Percentiles rank a stretch among this genome's conserved stretches.
Evolutionary conservation across 2,888 invertebrate genomes (phyloP).

Genomic region (Aplocera efformata): DNA sequence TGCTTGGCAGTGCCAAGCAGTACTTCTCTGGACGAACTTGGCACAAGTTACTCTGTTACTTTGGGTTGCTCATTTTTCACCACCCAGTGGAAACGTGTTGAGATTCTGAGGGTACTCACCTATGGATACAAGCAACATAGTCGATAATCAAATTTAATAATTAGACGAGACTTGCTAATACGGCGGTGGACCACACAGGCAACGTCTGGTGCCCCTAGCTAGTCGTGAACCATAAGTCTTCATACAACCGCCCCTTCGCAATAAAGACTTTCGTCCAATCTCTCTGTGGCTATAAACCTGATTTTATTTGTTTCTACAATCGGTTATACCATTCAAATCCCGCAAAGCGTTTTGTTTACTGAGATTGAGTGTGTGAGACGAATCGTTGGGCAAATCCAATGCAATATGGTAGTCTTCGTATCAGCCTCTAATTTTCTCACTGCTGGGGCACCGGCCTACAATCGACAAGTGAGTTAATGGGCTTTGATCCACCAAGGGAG

Average conservation of each 20-base stretch:
- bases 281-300: conserved; percentile 56
- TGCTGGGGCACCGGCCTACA: too few relatives aligned
- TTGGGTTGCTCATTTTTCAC: too few relatives aligned
- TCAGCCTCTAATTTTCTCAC: too few relatives aligned
- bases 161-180: conserved; percentile 45
- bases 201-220: conserved; percentile 55
- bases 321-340: conserved; percentile 34
- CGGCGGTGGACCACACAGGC: conserved; percentile 62
- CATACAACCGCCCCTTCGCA: conserved; percentile 42
- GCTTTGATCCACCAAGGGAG: too few relatives aligned
- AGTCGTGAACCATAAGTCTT: conserved; percentile 68
- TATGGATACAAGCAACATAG: too few relatives aligned
- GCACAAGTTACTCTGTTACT: too few relatives aligned
- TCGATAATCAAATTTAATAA: conserved; percentile 33
- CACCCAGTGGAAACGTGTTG: too few relatives aligned
- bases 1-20: too few relatives aligned
- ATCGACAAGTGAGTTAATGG: too few relatives aligned
- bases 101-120: too few relatives aligned
- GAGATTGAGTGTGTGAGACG: conserved; percentile 24
- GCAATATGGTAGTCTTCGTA: neutral
- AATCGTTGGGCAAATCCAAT: conserved; percentile 8
- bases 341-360: conserved; percentile 28
- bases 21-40: too few relatives aligned
- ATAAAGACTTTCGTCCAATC: conserved; percentile 64
- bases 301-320: conserved; percentile 57